Conservation (phyloP, 2,888 invertebrate species). For the Chorisops tibialis region DNA sequence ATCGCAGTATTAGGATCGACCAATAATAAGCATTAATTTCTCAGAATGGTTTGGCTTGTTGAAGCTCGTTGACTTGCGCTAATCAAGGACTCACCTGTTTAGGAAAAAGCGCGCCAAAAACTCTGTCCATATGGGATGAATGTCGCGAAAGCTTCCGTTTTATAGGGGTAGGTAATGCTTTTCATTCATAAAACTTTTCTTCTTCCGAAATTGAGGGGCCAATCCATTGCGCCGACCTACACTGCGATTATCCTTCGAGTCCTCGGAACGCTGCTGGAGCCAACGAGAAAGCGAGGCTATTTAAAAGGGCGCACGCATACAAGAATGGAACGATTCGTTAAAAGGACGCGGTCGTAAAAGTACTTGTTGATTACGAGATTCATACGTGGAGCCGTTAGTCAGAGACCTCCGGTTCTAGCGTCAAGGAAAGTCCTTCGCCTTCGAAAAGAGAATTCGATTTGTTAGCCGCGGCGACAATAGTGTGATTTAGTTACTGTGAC, state of each 20-base stretch:
- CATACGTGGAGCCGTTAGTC: conserved; percentile 10
- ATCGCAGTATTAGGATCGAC: no score
- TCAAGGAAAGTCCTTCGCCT: not conserved
- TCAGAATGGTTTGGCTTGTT: not conserved
- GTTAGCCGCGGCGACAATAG: no score
- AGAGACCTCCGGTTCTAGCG: conserved; percentile 6
- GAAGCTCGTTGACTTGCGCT: not conserved
- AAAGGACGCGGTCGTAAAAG: conserved; percentile 27
- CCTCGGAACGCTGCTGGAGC: not conserved
- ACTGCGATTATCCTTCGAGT: not conserved
- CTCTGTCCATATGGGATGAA: not conserved
- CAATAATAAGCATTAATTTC: no score
- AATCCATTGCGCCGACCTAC: conserved; percentile 23
- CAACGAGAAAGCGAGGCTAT: conserved; percentile 4
- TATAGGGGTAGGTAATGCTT: not conserved
- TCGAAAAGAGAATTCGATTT: no score
- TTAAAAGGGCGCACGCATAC: conserved; percentile 27
- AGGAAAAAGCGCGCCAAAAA: conserved; percentile 9
- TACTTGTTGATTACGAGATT: conserved; percentile 27
- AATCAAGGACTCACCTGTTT: not conserved
- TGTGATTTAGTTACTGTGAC: no score
- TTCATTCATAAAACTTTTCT: conserved; percentile 18
- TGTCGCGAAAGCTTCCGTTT: not conserved
- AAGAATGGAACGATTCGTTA: conserved; percentile 25
- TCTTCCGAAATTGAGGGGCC: no score